Evolutionary conservation across 2,113 vertebrate species (phyloP).

Genomic region (Ammodytes dubius): DNA sequence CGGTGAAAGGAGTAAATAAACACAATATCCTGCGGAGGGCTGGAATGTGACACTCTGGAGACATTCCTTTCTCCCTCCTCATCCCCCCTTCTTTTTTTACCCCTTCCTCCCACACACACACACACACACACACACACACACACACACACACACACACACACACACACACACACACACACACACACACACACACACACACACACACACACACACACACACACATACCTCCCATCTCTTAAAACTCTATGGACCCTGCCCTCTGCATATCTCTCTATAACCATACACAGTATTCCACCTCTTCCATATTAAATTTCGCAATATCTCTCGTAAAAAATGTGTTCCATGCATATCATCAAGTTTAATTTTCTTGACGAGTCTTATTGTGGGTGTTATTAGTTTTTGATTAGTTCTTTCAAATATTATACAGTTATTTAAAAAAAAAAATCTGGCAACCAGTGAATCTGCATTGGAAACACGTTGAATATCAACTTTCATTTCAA

Average conservation of each 20-base stretch:
- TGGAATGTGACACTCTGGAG: conserved; percentile 76
- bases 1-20: conserved; percentile 71
- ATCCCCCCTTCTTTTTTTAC: conserved; percentile 19
- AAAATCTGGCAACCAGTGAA: background rate
- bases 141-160: no score
- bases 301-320: background rate
- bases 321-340: background rate
- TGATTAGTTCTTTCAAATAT: background rate
- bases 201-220: conserved; percentile 49
- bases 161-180: no score
- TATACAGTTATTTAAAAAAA: background rate
- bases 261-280: background rate
- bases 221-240: conserved; percentile 30
- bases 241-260: background rate
- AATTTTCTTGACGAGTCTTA: background rate
- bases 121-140: no score
- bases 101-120: conserved; percentile 39
- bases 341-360: background rate
- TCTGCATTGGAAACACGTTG: background rate
- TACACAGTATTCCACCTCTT: background rate
- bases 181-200: no score
- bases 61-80: conserved; percentile 65
- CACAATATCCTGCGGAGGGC: conserved; percentile 53
- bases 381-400: background rate
- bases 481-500: background rate